Base-by-base conservation (phyloP, 1,140 invertebrate genomes). In the Magallana ariakensis region DNA sequence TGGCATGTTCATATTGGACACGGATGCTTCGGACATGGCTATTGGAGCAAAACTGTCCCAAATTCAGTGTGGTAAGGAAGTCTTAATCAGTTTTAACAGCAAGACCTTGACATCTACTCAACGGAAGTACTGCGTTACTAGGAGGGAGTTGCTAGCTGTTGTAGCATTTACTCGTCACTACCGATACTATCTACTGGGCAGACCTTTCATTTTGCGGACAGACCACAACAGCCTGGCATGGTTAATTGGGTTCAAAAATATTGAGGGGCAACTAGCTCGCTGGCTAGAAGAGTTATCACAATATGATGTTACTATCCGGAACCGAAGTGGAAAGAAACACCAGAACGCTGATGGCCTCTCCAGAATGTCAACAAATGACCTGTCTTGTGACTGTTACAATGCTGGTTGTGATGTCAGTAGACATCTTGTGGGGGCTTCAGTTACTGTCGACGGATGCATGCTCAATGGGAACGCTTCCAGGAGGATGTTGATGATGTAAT, bases 171-270 rank as follows among this genome's bases (percentile, higher is more conserved):
- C 80, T 1, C 53, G 86, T 26, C 86, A 84, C 4, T 87, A 56
- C 54, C 1, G 85, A 83, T 54, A 89, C 80, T 89, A 90, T 81
- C 46, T 91, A 19, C 60, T 87, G 1, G 90, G 91, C 4, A 60
- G 81, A 22, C 10, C 1, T 19, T 88, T 91, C 55, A 16, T 88
- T n/a, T 26, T 90, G 6, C 19, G 90, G 10, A 92, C 90, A 2
- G 90, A 91, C 84, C 90, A 92, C 83, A 66, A 62, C 13, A 87
- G 89, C 75, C 60, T 90, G 60, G 56, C 58, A 15, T 92, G 91
- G 91, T 60, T 92, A 0, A 6, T 87, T 11, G 57, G 83, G 6
- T 89, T 91, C 60, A 92, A 91, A 86, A 81, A 88, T 22, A 84
- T 86, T 16, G 82, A 89, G 13, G 90, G 89, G 16, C n/a, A 92